phyloP scores from a whole-genome alignment of 64 coral and sea anemone genomes.

The Trachythela sp. region DNA sequence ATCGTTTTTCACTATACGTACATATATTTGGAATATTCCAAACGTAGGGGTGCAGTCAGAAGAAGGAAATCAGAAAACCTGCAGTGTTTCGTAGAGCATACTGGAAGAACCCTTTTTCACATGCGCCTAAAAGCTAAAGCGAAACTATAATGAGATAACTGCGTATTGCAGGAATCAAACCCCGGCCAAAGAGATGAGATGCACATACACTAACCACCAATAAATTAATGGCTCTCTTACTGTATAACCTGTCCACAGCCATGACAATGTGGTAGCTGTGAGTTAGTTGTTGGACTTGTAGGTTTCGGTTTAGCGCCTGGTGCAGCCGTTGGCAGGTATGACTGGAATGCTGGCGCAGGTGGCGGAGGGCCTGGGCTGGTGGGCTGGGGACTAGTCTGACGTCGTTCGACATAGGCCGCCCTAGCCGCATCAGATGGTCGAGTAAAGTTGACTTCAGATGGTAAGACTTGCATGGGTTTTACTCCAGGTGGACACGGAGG shows the following conservation, averaged over 20 bases:
- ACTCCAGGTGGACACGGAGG: slow-evolving; percentile 4
- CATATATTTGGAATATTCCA: too few relatives aligned
- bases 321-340: not conserved
- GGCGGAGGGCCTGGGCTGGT: slow-evolving; percentile 35
- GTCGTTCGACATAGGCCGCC: slow-evolving; percentile 11
- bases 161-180: too few relatives aligned
- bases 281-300: slow-evolving; percentile 52
- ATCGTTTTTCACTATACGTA: too few relatives aligned
- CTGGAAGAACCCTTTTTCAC: too few relatives aligned
- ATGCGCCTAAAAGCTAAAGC: too few relatives aligned
- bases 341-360: slow-evolving; percentile 32
- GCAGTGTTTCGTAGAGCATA: too few relatives aligned
- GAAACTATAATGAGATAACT: too few relatives aligned
- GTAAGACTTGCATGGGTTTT: not conserved
- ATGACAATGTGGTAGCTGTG: slow-evolving; percentile 85
- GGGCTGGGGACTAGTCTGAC: not conserved
- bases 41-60: too few relatives aligned
- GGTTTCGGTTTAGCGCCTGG: slow-evolving; percentile 21
- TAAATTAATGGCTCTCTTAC: slow-evolving; percentile 58
- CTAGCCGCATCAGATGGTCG: slow-evolving; percentile 40
- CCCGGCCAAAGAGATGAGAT: too few relatives aligned
- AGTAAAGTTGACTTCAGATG: slow-evolving; percentile 60
- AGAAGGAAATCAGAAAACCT: too few relatives aligned
- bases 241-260: slow-evolving; percentile 84
- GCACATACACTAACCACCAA: too few relatives aligned